Percentiles rank a stretch among this genome's conserved stretches.
Evolutionary conservation across 1,140 invertebrate species (phyloP).

Genomic region (Zelostemma sp.): DNA sequence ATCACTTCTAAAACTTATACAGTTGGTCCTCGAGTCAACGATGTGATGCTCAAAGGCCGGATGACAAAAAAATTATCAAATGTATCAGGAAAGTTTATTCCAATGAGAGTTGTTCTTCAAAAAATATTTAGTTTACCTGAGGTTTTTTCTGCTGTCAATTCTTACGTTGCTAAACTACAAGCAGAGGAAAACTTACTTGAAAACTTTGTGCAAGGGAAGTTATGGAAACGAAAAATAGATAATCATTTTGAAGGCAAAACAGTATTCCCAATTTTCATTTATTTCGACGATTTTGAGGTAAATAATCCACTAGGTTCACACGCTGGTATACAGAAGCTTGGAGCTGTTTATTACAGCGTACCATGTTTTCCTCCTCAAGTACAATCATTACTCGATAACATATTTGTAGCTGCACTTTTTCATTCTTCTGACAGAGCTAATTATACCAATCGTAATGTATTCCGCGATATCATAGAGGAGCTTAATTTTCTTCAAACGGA

Average conservation of each 20-base stretch:
- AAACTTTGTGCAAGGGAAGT: conserved; percentile 21
- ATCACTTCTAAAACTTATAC: too few relatives aligned
- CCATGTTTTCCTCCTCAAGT: conserved; percentile 22
- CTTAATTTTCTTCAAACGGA: conserved; percentile 14
- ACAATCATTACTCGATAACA: conserved; percentile 29
- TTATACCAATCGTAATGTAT: conserved; percentile 11
- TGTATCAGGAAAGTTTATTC: too few relatives aligned
- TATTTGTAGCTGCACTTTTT: conserved; percentile 24
- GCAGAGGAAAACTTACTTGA: too few relatives aligned
- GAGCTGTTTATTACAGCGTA: conserved; percentile 20
- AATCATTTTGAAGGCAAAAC: conserved; percentile 16
- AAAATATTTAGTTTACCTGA: too few relatives aligned
- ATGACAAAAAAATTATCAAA: too few relatives aligned
- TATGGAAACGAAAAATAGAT: conserved; percentile 10
- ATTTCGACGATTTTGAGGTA: conserved; percentile 11
- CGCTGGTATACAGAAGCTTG: conserved; percentile 23
- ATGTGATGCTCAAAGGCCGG: too few relatives aligned
- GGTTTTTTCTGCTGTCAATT: too few relatives aligned
- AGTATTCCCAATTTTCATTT: conserved; percentile 16
- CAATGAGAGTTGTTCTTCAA: too few relatives aligned
- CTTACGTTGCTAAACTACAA: too few relatives aligned
- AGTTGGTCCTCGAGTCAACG: too few relatives aligned
- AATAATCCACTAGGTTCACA: conserved; percentile 29
- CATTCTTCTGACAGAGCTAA: conserved; percentile 11
- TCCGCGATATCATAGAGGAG: conserved; percentile 8